phyloP scores from a whole-genome alignment of 2,113 vertebrate genomes.

The Chloropsis hardwickii region DNA sequence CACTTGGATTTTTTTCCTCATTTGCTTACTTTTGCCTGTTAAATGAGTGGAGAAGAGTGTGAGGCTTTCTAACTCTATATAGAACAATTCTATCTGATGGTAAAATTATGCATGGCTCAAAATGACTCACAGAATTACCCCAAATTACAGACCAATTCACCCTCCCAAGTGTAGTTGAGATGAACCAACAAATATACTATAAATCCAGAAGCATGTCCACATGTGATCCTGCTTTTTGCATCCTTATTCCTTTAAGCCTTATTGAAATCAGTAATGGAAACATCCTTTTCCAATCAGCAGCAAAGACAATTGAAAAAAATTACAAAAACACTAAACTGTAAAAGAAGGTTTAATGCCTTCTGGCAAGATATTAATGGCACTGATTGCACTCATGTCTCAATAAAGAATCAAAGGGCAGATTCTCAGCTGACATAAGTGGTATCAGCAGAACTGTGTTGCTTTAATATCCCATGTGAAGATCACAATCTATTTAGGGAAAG shows the following conservation, averaged over 20 bases:
- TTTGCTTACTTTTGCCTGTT: neutral
- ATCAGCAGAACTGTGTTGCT: neutral
- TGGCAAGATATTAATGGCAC: neutral
- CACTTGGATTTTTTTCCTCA: neutral
- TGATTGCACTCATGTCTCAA: neutral
- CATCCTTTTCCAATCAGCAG: neutral
- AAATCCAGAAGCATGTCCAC: neutral
- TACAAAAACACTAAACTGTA: neutral
- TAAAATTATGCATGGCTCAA: neutral
- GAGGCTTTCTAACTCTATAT: neutral
- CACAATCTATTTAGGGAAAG: neutral
- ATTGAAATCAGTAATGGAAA: neutral
- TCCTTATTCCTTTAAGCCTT: neutral
- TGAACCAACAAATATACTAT: neutral
- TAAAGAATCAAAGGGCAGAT: neutral
- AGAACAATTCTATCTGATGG: neutral
- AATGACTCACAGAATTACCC: neutral
- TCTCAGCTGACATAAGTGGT: neutral
- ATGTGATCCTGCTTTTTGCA: neutral
- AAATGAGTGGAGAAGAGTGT: neutral
- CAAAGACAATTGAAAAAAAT: slow-evolving; percentile 15
- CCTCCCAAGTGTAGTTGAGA: neutral
- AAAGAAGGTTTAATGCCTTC: neutral
- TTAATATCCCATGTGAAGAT: neutral
- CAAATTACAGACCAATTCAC: neutral